Base-by-base conservation (phyloP, 2,888 invertebrate genomes). In the Drosophila subquinaria region DNA sequence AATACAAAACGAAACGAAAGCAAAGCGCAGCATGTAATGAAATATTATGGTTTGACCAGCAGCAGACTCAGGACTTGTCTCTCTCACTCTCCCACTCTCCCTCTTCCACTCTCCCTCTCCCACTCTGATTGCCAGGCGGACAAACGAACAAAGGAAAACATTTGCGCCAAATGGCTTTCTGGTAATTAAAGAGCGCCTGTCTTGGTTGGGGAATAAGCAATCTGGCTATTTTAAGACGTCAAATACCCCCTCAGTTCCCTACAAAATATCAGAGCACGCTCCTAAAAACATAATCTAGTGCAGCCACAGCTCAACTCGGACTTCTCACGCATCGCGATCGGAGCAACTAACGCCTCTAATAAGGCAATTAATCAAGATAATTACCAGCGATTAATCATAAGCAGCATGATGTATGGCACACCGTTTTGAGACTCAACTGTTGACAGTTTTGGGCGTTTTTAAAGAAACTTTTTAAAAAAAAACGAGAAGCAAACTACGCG, bases 301-400 rank as follows among this genome's bases (percentile, higher is more conserved):
- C 86, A 76, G 79, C 63, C 51, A 66, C 68, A n/a, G 67, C 60
- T 50, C 40, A 52, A 10, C 42, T 17, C 56, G 3, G 48, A 65
- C 73, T 81, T 82, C 79, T 75, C 77, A 82, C 62, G 82, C 73
- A 51, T 43, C 42, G 10, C 43, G 50, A 60, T 36, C 52, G 23
- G 38, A 42, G 40, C 68, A 75, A 70, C 79, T 77, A 73, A 57
- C 57, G 63, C 74, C 68, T 73, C 84, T 90, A 90, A 89, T 89
- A 88, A 79, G 84, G 86, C 82, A 89, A 89, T 89, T 90, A 89
- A 89, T 89, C 90, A 89, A 84, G 65, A 78, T 89, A 89, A 89
- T 89, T 89, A 89, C 89, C 88, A 77, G 76, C 81, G 78, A 89
- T 89, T 90, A 86, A 89, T 89, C 89, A 89, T 90, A 85, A 52